These are phyloP conservation scores for Furcifer pardalis DNA, from an alignment of 2,797 vertebrate genomes.

Conservation along the genomic window DNA sequence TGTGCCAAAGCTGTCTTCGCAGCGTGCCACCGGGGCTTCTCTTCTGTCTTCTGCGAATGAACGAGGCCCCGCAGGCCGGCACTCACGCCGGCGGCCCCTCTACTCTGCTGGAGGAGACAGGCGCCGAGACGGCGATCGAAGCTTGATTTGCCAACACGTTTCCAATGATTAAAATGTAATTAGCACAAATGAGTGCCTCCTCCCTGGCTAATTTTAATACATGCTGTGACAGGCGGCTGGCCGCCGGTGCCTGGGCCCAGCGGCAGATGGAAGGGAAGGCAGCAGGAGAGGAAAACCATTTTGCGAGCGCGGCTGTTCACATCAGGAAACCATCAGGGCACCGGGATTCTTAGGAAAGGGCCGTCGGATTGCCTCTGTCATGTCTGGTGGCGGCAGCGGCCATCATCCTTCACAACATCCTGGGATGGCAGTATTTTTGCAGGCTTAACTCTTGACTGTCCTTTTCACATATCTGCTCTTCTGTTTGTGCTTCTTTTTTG, in stretches of 20 bases:
- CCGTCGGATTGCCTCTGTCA: constrained; percentile 92
- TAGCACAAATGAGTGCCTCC: constrained; percentile 99
- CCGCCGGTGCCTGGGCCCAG: constrained; percentile 92
- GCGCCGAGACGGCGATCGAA: constrained; percentile 98
- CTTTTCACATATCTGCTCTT: constrained; percentile 17
- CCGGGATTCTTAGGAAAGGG: constrained; percentile 86
- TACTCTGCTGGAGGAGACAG: constrained; percentile 90
- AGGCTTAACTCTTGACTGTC: constrained; percentile 83
- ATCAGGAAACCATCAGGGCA: constrained; percentile 98
- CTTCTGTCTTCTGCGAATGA: constrained; percentile 84
- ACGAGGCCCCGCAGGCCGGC: constrained; percentile 79
- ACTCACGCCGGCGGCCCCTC: constrained; percentile 83
- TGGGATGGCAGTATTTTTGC: constrained; percentile 79
- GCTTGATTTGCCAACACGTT: constrained; percentile 99
- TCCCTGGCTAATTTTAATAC: constrained; percentile 99
- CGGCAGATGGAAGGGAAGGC: constrained; percentile 97
- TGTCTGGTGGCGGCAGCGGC: constrained; percentile 90
- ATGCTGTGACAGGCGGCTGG: constrained; percentile 99
- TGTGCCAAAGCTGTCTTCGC: constrained; percentile 87
- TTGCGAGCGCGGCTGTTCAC: constrained; percentile 95
- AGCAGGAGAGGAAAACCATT: constrained; percentile 94
- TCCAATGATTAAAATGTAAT: constrained; percentile 99
- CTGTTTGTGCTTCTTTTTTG: not conserved
- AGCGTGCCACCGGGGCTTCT: constrained; percentile 83
- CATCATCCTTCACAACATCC: constrained; percentile 92